Percentiles rank a stretch among this genome's conserved stretches.
These are phyloP conservation scores for Passer montanus DNA, from an alignment of 2,113 vertebrate genomes.

Conservation along the genomic window DNA sequence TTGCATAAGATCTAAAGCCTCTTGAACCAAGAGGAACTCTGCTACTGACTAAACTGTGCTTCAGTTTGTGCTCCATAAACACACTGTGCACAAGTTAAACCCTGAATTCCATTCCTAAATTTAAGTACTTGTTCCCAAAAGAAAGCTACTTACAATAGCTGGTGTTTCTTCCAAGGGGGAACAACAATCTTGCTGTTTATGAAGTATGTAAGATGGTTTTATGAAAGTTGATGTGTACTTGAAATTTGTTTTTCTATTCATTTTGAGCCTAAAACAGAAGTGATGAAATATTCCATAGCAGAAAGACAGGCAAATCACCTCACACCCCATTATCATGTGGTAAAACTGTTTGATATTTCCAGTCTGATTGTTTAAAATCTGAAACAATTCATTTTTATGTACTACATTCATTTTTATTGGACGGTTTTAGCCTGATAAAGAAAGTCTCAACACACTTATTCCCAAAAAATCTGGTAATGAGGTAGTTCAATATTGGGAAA, in stretches of 20 bases:
- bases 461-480: neutral
- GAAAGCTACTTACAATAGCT: neutral
- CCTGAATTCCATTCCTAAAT: neutral
- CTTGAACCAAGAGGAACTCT: neutral
- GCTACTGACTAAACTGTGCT: neutral
- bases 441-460: neutral
- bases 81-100: neutral
- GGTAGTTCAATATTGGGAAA: neutral
- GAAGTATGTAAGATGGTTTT: neutral
- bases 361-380: neutral
- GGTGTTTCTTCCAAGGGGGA: neutral
- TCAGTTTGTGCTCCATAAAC: neutral
- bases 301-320: neutral
- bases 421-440: neutral
- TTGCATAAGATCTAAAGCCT: neutral
- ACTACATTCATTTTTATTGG: neutral
- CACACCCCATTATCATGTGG: neutral
- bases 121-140: neutral
- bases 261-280: neutral
- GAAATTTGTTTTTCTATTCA: neutral
- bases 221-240: neutral
- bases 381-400: constrained; percentile 3
- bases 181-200: neutral
- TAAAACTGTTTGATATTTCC: neutral
- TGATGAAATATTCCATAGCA: neutral